phyloP scores from a whole-genome alignment of 2,888 invertebrate genomes.

The Diloba caeruleocephala region DNA sequence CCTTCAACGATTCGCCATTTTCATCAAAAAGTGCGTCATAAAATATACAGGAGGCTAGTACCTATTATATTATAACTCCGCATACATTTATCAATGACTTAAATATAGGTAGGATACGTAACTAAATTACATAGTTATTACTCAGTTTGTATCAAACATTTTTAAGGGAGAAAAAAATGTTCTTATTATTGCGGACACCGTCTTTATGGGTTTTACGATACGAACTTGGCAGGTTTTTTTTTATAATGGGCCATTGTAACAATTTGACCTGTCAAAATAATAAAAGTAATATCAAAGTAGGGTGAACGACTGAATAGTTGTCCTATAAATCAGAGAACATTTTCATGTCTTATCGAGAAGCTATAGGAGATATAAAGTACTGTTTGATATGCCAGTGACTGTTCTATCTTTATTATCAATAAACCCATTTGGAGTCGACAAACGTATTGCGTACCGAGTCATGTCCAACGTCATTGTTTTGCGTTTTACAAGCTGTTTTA shows the following conservation, averaged over 20 bases:
- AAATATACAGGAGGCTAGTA: too few relatives aligned
- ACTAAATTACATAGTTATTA: too few relatives aligned
- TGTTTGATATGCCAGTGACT: constrained; percentile 64
- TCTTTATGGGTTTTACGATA: too few relatives aligned
- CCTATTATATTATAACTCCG: too few relatives aligned
- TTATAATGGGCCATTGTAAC: constrained; percentile 4
- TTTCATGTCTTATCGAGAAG: constrained; percentile 33
- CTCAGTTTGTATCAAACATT: too few relatives aligned
- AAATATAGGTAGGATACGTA: too few relatives aligned
- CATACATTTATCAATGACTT: too few relatives aligned
- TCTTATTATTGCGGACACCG: too few relatives aligned
- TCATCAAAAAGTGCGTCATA: too few relatives aligned
- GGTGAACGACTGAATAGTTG: constrained; percentile 23
- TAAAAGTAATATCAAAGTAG: constrained; percentile 4
- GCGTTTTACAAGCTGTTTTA: constrained; percentile 13
- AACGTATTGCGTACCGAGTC: constrained; percentile 58
- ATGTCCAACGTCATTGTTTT: constrained; percentile 59
- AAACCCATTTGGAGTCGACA: constrained; percentile 69
- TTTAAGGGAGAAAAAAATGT: too few relatives aligned
- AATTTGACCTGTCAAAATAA: constrained; percentile 3
- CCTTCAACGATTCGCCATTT: too few relatives aligned
- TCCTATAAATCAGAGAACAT: constrained; percentile 16
- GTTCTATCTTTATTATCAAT: constrained; percentile 64
- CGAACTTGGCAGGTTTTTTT: too few relatives aligned
- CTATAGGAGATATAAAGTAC: constrained; percentile 47